These are phyloP conservation scores for Dromius quadrimaculatus DNA, from an alignment of 2,888 invertebrate species.

Conservation along the genomic window DNA sequence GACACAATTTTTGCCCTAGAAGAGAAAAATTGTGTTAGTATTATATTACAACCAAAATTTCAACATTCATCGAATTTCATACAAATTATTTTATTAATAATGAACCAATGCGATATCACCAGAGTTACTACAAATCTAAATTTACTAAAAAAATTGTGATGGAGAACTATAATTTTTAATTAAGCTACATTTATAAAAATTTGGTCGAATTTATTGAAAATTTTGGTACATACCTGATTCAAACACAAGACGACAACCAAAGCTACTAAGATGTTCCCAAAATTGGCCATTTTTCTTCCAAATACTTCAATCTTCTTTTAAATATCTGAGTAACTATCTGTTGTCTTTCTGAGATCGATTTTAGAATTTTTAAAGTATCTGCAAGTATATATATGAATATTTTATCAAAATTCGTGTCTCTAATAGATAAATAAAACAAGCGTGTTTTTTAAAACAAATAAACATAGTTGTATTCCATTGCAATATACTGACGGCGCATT, in stretches of 20 bases:
- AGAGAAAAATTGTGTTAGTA: conserved; percentile 28
- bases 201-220: background rate
- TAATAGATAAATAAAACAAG: background rate
- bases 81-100: too few species aligned
- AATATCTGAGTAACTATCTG: background rate
- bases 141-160: too few species aligned
- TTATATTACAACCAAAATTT: too few species aligned
- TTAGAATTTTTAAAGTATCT: too few species aligned
- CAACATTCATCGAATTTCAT: too few species aligned
- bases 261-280: background rate
- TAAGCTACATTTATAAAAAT: background rate
- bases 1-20: conserved; percentile 33
- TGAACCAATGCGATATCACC: too few species aligned
- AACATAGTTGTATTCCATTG: background rate
- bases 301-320: background rate
- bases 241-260: conserved; percentile 4
- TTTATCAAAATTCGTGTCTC: conserved; percentile 21
- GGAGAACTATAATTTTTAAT: too few species aligned
- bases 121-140: too few species aligned
- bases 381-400: conserved; percentile 7
- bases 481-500: background rate
- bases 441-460: background rate
- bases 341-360: too few species aligned
- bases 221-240: background rate
- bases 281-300: background rate